phyloP scores from a whole-genome alignment of 2,797 vertebrate species.

The Allochrocebus solatus region DNA sequence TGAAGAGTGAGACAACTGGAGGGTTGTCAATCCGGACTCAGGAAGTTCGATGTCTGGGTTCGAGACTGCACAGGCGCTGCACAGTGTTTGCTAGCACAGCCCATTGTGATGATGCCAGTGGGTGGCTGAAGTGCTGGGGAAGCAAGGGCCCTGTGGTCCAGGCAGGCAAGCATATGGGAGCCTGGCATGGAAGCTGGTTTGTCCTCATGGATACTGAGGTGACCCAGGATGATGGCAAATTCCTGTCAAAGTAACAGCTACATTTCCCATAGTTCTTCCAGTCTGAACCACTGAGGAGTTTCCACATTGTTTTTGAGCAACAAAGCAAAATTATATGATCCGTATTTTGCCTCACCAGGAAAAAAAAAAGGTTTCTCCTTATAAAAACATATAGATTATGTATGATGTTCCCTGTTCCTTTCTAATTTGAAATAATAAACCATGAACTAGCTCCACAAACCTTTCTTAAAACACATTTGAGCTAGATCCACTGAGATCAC shows the following conservation, averaged over 20 bases:
- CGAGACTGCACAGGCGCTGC: too few relatives aligned
- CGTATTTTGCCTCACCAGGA: not conserved
- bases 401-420: not conserved
- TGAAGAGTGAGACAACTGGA: not conserved
- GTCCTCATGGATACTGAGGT: not conserved
- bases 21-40: not conserved
- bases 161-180: not conserved
- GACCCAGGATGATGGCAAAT: not conserved
- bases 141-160: not conserved
- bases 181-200: not conserved
- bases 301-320: not conserved
- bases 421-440: not conserved
- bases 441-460: not conserved
- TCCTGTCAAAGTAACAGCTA: not conserved
- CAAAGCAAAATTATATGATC: not conserved
- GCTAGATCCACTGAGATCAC: not conserved
- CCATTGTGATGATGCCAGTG: accelerated
- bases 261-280: not conserved
- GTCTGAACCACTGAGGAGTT: not conserved
- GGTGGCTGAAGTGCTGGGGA: not conserved
- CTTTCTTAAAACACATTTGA: not conserved
- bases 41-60: not conserved
- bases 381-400: not conserved
- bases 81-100: not conserved
- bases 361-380: not conserved